Conservation (phyloP, 2,113 vertebrate species). For the Odontophorus gujanensis region DNA sequence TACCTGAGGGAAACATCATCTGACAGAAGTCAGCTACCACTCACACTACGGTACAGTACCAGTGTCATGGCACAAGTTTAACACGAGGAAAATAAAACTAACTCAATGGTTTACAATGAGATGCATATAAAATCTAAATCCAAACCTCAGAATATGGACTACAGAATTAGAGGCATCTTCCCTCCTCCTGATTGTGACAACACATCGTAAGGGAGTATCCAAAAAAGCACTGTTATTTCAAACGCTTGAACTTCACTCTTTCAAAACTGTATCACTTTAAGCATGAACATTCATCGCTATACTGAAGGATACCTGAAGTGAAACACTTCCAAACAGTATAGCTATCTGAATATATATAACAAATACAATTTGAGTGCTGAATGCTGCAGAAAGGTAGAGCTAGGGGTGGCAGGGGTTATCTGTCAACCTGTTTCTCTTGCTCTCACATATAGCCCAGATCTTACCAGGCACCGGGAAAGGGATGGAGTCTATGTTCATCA, state of each 20-base stretch:
- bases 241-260: neutral
- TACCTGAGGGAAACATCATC: neutral
- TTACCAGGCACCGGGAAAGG: neutral
- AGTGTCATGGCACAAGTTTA: neutral
- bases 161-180: accelerated
- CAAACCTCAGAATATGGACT: neutral
- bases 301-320: neutral
- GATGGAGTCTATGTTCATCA: neutral
- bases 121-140: neutral
- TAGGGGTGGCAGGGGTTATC: neutral
- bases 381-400: neutral
- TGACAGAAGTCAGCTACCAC: neutral
- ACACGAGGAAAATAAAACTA: neutral
- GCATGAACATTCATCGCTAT: neutral
- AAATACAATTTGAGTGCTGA: neutral
- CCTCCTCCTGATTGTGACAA: neutral
- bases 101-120: neutral
- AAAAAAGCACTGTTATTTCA: neutral
- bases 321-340: neutral
- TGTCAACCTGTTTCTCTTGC: neutral
- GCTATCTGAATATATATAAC: neutral
- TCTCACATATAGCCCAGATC: neutral
- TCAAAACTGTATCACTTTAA: neutral
- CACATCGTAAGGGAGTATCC: neutral
- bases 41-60: accelerated